Base-by-base conservation (phyloP, 1,140 invertebrate species). In the Anadara kagoshimensis region DNA sequence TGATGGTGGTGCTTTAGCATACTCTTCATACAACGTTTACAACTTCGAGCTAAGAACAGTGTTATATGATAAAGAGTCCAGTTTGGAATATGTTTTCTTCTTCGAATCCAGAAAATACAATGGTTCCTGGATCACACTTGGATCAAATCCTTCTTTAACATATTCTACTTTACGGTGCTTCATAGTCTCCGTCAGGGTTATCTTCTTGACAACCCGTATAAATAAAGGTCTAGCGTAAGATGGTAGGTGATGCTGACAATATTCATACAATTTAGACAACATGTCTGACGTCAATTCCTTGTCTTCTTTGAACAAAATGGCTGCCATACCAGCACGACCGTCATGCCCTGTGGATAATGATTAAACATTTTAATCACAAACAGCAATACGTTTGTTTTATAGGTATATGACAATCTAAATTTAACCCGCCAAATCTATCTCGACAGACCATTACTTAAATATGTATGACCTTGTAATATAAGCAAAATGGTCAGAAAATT, bases 311-410 rank as follows among this genome's bases (percentile, higher is more conserved):
- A 92, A 92, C 22, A 92, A 91, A 0, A 97, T 83, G 5, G 96
- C 95, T 29, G 95, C 95, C 97, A 99, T 99, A 26, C 97, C 97
- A 29, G 96, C 96, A 73, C 93, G 91, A 3, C 97, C 97, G 89
- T 99, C 97, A 63, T 92, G 92, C 65, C 94, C 92, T 64, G 93
- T 93, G 76, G 43, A 53, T 36, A 36, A 36, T 36, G n/a, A n/a
- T 36, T 36, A 36, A 36, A 36, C 2, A 36, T 36, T n/a, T n/a
- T n/a, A n/a, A n/a, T n/a, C n/a, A n/a, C n/a, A n/a, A n/a, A n/a
- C n/a, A n/a, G n/a, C 29, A 36, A 3, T 36, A 36, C 29, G 7
- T 36, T 36, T 36, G 29, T 36, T 36, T 36, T 36, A 36, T n/a
- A n/a, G n/a, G n/a, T n/a, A n/a, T n/a, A n/a, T n/a, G n/a, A n/a